Evolutionary conservation across 2,797 vertebrate genomes (phyloP), one percentile per base, ranked within the genome.

Genomic region (Xyrichtys novacula): DNA sequence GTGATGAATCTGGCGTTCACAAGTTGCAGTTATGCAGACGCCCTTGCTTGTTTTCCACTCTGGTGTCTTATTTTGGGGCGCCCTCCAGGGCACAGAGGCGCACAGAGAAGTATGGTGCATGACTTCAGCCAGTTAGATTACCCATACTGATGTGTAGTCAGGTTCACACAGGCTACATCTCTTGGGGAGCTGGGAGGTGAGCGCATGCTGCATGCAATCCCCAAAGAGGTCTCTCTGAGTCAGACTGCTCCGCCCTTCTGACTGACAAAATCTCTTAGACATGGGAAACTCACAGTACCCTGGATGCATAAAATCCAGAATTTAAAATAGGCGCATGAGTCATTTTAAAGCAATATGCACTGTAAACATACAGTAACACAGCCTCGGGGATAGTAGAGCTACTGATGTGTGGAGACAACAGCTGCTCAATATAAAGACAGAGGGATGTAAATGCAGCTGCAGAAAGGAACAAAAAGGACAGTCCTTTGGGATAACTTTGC

Each of bases 1-100:
- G 49, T 63, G 50, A 26, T 71, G 48, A 75, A 65, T 80, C 40
- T 71, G 71, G 42, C 81, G 72, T 65, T 80, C 61, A 59, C 8
- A 68, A 79, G 55, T 60, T 9, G 19, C 58, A 69, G 65, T 67
- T 46, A 58, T 69, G 69, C 69, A 78, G 53, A 74, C 7, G 16
- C 61, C 9, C 46, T 34, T 1, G 52, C 65, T 82, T 67, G 43
- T 78, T 84, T 79, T 65, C 43, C 65, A 62, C 39, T 42, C 23
- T 1, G 36, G 54, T 19, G 3, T 78, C 65, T 71, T 83, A 71
- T 85, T 86, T 82, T 47, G 65, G 67, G 60, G 50, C 25, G 6
- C 81, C 84, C 78, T 76, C 64, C 12, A 6, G 76, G 81, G 69
- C 61, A 55, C 52, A n/a, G 22, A 43, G 6, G 31, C 31, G 42